Percentiles rank a stretch among this genome's conserved stretches.
Evolutionary conservation across 2,113 vertebrate species (phyloP).

Genomic region (Hyaena hyaena): DNA sequence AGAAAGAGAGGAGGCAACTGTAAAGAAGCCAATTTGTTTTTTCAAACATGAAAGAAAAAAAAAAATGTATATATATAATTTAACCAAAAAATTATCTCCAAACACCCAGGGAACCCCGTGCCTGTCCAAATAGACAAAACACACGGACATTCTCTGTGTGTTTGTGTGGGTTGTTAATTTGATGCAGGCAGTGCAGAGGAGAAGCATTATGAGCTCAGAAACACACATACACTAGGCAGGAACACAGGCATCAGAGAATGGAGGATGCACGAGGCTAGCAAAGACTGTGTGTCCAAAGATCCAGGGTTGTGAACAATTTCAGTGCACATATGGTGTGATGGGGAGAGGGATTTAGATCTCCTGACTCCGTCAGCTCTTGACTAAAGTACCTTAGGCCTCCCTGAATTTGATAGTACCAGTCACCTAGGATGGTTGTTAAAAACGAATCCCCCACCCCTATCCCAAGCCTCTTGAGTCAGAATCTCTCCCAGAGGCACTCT

Average conservation of each 20-base stretch:
- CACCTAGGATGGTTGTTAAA: background rate
- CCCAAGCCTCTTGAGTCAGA: background rate
- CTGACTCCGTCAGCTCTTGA: background rate
- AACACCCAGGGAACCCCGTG: conserved; percentile 72
- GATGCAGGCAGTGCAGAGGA: background rate
- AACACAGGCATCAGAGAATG: accelerated
- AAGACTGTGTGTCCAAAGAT: too few species aligned
- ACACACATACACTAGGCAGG: background rate
- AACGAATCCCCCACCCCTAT: background rate
- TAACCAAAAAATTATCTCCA: conserved; percentile 84
- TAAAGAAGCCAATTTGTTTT: conserved; percentile 80
- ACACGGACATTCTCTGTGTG: conserved; percentile 39
- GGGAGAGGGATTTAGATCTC: background rate
- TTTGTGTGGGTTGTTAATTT: background rate
- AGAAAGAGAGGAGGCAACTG: conserved; percentile 44
- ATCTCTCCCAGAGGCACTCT: background rate
- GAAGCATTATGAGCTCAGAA: background rate
- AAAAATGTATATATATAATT: conserved; percentile 37
- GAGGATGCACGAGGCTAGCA: accelerated
- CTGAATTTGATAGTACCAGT: background rate
- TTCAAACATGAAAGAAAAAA: conserved; percentile 74
- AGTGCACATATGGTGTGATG: accelerated
- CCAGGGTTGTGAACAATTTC: too few species aligned
- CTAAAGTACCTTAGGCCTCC: background rate
- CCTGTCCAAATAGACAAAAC: conserved; percentile 56